These are phyloP conservation scores for Mesopsocus fuscifrons DNA, from an alignment of 2,888 invertebrate species.

Conservation along the genomic window DNA sequence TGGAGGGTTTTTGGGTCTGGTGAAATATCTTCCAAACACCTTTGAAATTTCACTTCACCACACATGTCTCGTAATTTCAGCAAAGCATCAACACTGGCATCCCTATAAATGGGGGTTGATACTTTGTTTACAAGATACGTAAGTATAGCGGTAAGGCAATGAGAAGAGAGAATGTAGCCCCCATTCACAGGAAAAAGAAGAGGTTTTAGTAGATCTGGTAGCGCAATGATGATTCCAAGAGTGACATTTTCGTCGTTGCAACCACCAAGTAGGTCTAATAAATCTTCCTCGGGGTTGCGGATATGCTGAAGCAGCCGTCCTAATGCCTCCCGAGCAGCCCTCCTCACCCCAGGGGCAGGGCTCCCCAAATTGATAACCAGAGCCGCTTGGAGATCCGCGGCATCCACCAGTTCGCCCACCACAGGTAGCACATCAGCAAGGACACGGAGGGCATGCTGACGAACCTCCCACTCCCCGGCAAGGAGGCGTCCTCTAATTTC, in stretches of 20 bases:
- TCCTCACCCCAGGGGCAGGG: constrained; percentile 58
- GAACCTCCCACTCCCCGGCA: constrained; percentile 68
- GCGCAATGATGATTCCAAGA: constrained; percentile 17
- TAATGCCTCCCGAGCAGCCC: constrained; percentile 57
- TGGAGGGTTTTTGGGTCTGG: not conserved
- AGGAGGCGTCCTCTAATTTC: constrained; percentile 52
- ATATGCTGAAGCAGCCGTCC: constrained; percentile 52
- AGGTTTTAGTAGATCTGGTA: constrained; percentile 17
- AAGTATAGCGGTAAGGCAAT: not conserved
- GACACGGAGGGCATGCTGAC: constrained; percentile 62
- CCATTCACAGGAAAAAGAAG: constrained; percentile 1
- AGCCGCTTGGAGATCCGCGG: constrained; percentile 36
- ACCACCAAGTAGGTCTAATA: constrained; percentile 25
- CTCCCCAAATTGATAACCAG: constrained; percentile 63
- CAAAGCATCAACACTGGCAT: constrained; percentile 34
- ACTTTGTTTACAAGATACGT: not conserved
- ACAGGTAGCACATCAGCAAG: constrained; percentile 60
- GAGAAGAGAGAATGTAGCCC: not conserved
- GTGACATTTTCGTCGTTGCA: constrained; percentile 32
- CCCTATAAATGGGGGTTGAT: not conserved
- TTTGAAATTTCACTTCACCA: constrained; percentile 32
- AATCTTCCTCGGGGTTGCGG: constrained; percentile 39
- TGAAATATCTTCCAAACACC: constrained; percentile 5
- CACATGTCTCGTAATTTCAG: constrained; percentile 47
- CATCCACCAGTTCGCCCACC: constrained; percentile 46